Evolutionary conservation across 2,888 invertebrate species (phyloP).

Genomic region (Diploptera punctata): DNA sequence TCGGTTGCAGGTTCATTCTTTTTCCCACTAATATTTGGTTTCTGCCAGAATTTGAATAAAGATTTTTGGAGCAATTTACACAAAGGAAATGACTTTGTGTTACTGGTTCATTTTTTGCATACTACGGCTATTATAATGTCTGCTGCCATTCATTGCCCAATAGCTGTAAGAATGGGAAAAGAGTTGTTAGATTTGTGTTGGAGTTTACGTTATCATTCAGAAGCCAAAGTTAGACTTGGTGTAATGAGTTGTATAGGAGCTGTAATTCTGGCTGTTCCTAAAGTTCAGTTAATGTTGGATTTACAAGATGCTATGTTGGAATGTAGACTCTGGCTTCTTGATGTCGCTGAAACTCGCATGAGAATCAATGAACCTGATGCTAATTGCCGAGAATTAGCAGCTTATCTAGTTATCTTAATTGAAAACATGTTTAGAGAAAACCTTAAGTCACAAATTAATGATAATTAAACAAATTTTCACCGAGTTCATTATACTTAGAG

Average conservation of each 20-base stretch:
- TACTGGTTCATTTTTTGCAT: constrained; percentile 72
- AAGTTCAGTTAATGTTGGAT: constrained; percentile 62
- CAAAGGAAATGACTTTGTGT: constrained; percentile 42
- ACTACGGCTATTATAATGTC: constrained; percentile 71
- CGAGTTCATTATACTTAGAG: no score
- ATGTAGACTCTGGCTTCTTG: constrained; percentile 70
- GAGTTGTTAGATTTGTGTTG: constrained; percentile 71
- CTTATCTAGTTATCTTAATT: constrained; percentile 64
- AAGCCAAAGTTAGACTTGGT: constrained; percentile 69
- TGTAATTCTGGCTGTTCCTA: constrained; percentile 67
- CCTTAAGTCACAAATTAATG: not conserved
- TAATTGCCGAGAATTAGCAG: constrained; percentile 68
- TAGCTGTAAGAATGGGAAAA: constrained; percentile 68
- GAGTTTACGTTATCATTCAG: constrained; percentile 69
- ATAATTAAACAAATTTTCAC: no score
- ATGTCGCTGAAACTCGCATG: constrained; percentile 61
- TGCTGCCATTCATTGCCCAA: constrained; percentile 71
- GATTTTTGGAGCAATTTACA: not conserved
- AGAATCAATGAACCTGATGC: constrained; percentile 63
- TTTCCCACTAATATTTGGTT: constrained; percentile 78
- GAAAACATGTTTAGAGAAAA: constrained; percentile 44
- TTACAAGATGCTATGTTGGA: constrained; percentile 69
- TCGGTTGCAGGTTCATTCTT: constrained; percentile 81
- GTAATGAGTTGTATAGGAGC: constrained; percentile 72
- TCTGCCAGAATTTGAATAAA: constrained; percentile 58